Evolutionary conservation across 2,113 vertebrate species (phyloP), one percentile per base, ranked within the genome.

Genomic region (Phrynosoma platyrhinos): DNA sequence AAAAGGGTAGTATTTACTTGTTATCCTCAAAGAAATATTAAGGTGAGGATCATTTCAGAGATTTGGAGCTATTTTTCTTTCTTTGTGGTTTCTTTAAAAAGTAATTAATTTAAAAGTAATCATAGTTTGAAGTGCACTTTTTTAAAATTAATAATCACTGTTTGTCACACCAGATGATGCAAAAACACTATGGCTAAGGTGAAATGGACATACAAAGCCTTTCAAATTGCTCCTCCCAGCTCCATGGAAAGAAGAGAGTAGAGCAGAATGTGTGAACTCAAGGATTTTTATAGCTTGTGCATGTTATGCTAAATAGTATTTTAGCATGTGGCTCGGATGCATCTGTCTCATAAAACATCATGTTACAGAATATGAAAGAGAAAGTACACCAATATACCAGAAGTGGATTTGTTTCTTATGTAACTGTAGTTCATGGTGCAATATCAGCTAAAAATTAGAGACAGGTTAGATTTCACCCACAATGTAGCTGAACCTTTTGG

Each of bases 401-500:
- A 68, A 27, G 62, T 8, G 8, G 12, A 25, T 55, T 9, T 55
- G 47, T 23, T 84, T 75, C 72, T 32, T 52, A 40, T 36, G 23
- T 9, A 16, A 7, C 52, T 36, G 53, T 55, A 62, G 71, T 47
- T n/a, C 40, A 27, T 40, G 1, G 14, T 74, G 9, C 9, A 10
- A 91, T 88, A 90, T 92, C 30, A 91, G 82, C 53, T 64, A 53
- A 86, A 68, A 74, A 75, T 88, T 92, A 91, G 40, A 10, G 53
- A 23, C 2, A 62, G 89, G 21, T 76, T 27, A 52, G 76, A 78
- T 64, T 62, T 55, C 13, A 25, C n/a, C 6, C 66, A 62, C 55
- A 21, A 76, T 82, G 25, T 13, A 75, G n/a, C 40, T 82, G 58
- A 66, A 10, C 21, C 74, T 82, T 87, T 52, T 25, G 52, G 82